Evolutionary conservation across 2,797 vertebrate species (phyloP).

Genomic region (Apodemus agrarius): DNA sequence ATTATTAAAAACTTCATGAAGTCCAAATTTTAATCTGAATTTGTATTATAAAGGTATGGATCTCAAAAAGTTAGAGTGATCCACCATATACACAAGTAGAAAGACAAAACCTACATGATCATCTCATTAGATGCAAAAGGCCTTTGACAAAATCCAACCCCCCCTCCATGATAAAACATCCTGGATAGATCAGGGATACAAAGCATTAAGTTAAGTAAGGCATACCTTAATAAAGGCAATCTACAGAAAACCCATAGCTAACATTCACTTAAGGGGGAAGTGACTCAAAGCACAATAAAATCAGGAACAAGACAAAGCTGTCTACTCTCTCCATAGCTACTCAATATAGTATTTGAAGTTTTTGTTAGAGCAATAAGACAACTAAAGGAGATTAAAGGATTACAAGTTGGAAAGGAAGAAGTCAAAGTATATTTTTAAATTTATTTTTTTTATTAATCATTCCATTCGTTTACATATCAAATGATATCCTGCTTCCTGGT

Average conservation of each 20-base stretch:
- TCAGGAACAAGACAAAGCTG: not conserved
- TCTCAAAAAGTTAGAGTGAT: not conserved
- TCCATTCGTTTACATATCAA: too few species aligned
- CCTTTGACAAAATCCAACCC: not conserved
- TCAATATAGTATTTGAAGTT: not conserved
- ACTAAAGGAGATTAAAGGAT: not conserved
- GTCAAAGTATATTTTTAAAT: not conserved
- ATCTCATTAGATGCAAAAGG: slow-evolving; percentile 7
- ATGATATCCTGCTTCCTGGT: too few species aligned
- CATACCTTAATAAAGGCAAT: not conserved
- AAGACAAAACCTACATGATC: not conserved
- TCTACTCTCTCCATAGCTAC: not conserved
- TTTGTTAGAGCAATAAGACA: not conserved
- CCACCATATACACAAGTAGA: not conserved
- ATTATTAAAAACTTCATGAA: not conserved
- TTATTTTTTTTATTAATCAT: too few species aligned
- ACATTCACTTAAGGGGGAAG: not conserved
- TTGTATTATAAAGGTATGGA: not conserved
- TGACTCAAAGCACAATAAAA: not conserved
- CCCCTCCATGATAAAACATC: not conserved
- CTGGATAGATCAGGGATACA: not conserved
- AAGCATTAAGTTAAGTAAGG: too few species aligned
- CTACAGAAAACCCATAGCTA: not conserved
- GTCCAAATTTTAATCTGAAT: not conserved
- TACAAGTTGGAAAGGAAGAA: not conserved